Evolutionary conservation across 92 coral and sea anemone species (phyloP).

Genomic region (Zoanthus solanderi): DNA sequence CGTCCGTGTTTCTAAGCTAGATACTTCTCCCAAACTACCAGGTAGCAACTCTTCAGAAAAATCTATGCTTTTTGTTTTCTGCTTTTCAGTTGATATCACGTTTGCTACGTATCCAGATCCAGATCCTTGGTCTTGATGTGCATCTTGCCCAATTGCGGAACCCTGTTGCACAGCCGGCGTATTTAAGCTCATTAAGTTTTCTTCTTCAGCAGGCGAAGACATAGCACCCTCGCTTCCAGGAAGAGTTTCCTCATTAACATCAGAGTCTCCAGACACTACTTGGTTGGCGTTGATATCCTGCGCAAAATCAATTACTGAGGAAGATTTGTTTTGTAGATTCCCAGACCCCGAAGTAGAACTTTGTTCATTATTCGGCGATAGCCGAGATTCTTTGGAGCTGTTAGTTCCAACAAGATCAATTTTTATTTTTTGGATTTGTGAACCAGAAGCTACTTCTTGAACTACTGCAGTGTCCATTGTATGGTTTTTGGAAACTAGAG

Average conservation of each 20-base stretch:
- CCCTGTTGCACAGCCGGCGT: conserved; percentile 14
- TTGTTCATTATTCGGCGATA: not conserved
- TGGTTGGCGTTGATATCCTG: not conserved
- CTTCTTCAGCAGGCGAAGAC: conserved; percentile 22
- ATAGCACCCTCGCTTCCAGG: conserved; percentile 57
- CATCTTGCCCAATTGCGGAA: conserved; percentile 17
- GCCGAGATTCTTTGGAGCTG: not conserved
- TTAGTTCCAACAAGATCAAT: conserved; percentile 31
- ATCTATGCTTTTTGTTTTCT: conserved; percentile 6
- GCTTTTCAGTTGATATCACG: not conserved
- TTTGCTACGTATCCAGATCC: conserved; percentile 56
- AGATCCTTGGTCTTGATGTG: conserved; percentile 12
- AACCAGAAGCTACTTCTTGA: conserved; percentile 15
- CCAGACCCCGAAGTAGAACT: conserved; percentile 22
- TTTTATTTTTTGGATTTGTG: conserved; percentile 1
- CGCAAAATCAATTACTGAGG: not conserved
- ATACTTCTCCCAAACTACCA: conserved; percentile 90
- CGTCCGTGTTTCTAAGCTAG: conserved; percentile 40
- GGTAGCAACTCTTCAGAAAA: conserved; percentile 81
- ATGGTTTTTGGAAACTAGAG: conserved; percentile 51
- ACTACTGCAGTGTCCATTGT: not conserved
- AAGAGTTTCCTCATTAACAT: conserved; percentile 22
- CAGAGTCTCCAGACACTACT: conserved; percentile 14
- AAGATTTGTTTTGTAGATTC: not conserved
- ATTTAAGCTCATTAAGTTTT: conserved; percentile 34